Evolutionary conservation across 2,113 vertebrate genomes (phyloP).

Genomic region (Ctenomys sociabilis): DNA sequence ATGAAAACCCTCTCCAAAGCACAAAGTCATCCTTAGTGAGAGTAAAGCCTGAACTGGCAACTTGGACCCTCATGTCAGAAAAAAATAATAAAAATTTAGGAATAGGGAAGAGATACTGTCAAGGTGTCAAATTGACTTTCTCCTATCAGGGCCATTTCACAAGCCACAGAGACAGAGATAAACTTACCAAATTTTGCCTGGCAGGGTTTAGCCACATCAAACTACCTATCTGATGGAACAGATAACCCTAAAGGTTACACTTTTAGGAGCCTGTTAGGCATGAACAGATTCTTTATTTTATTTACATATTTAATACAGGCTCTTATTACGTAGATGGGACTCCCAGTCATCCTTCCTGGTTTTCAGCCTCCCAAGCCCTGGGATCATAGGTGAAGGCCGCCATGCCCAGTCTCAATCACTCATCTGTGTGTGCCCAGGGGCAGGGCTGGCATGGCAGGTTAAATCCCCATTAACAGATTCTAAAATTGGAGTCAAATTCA

Average conservation of each 20-base stretch:
- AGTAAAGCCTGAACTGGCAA: not conserved
- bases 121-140: not conserved
- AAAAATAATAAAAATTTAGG: not conserved
- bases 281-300: not conserved
- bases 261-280: not conserved
- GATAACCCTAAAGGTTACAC: not conserved
- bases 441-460: too few relatives aligned
- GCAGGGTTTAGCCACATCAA: not conserved
- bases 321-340: too few relatives aligned
- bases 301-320: too few relatives aligned
- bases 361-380: too few relatives aligned
- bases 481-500: not conserved
- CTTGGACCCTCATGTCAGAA: not conserved
- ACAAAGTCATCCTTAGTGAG: not conserved
- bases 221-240: not conserved
- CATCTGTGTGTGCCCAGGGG: too few relatives aligned
- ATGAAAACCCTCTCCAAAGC: not conserved
- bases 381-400: too few relatives aligned
- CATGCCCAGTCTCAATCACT: too few relatives aligned
- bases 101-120: not conserved
- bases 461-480: not conserved
- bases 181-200: slow-evolving; percentile 2
- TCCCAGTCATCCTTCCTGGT: too few relatives aligned
- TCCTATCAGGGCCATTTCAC: not conserved
- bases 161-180: not conserved